These are phyloP conservation scores for Melanostoma mellinum DNA, from an alignment of 2,888 invertebrate genomes.

Conservation along the genomic window DNA sequence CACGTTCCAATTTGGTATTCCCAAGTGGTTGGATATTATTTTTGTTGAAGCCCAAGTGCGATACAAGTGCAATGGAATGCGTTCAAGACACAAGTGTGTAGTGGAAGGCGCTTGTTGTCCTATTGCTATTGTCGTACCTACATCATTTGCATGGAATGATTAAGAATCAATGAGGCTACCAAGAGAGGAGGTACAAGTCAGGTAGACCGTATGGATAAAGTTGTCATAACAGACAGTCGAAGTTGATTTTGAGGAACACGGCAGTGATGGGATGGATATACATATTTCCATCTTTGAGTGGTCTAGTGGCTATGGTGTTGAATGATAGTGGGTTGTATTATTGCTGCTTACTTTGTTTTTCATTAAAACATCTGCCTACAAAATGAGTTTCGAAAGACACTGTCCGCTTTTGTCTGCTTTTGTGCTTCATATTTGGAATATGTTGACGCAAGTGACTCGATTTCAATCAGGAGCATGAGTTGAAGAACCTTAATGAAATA, in stretches of 20 bases:
- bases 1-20: conserved; percentile 68
- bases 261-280: conserved; percentile 31
- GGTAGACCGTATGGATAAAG: conserved; percentile 53
- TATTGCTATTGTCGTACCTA: conserved; percentile 54
- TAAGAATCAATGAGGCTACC: conserved; percentile 70
- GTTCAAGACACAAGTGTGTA: conserved; percentile 34
- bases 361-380: conserved; percentile 31
- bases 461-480: too few species aligned
- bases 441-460: too few species aligned
- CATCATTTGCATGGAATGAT: conserved; percentile 70
- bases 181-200: conserved; percentile 9
- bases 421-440: neutral
- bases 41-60: conserved; percentile 53
- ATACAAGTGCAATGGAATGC: conserved; percentile 63
- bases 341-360: conserved; percentile 53
- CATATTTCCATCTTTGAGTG: conserved; percentile 45
- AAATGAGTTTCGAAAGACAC: conserved; percentile 21
- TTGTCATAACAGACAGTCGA: conserved; percentile 67
- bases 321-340: conserved; percentile 32
- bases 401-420: conserved; percentile 28
- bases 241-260: conserved; percentile 33
- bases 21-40: conserved; percentile 68
- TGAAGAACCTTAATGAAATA: too few species aligned
- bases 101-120: conserved; percentile 57
- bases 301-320: neutral